phyloP scores from a whole-genome alignment of 1,140 invertebrate genomes.

The Ladona fulva region DNA sequence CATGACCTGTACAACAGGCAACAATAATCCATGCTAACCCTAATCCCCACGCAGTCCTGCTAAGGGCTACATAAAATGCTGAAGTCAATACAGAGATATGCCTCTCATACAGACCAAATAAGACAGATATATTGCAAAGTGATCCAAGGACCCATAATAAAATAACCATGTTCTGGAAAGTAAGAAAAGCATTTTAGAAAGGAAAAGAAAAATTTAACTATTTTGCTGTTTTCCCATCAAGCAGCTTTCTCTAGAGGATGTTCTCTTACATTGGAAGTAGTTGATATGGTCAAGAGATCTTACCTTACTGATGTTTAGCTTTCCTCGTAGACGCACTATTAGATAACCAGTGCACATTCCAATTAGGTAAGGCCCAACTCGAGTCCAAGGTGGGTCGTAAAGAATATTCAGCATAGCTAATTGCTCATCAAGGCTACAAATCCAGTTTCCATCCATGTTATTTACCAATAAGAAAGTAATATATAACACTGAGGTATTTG shows the following conservation, averaged over 20 bases:
- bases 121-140: slow-evolving; percentile 34
- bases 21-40: slow-evolving; percentile 41
- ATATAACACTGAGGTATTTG: no score
- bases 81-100: slow-evolving; percentile 32
- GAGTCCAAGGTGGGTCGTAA: slow-evolving; percentile 42
- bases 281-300: not conserved
- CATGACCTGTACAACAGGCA: slow-evolving; percentile 39
- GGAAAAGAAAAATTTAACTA: not conserved
- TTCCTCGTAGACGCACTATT: slow-evolving; percentile 32
- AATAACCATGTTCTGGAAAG: slow-evolving; percentile 31
- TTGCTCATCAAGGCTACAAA: slow-evolving; percentile 35
- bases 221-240: slow-evolving; percentile 9
- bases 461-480: no score
- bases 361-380: slow-evolving; percentile 42
- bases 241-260: no score
- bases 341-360: slow-evolving; percentile 39
- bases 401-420: slow-evolving; percentile 33
- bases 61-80: slow-evolving; percentile 36
- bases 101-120: slow-evolving; percentile 35
- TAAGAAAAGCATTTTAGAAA: not conserved
- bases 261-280: no score
- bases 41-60: slow-evolving; percentile 39
- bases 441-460: not conserved
- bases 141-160: slow-evolving; percentile 34
- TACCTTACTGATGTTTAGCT: slow-evolving; percentile 35